Evolutionary conservation across 2,113 vertebrate species (phyloP).

Genomic region (Colaptes auratus): DNA sequence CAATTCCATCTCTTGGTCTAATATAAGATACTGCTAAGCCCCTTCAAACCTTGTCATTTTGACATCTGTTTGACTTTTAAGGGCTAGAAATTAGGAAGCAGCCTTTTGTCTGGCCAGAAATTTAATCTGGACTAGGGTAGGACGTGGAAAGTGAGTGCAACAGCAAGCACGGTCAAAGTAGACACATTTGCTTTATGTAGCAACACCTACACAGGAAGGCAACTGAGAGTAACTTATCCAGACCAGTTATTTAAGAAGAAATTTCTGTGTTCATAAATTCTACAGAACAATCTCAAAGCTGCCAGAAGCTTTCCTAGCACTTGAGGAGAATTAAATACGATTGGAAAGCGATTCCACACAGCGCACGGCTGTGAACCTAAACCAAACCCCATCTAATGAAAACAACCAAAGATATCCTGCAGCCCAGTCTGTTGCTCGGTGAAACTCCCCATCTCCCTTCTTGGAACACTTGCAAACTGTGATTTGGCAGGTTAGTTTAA

Average conservation of each 20-base stretch:
- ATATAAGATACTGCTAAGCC: neutral
- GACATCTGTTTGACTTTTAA: neutral
- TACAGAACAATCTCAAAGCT: neutral
- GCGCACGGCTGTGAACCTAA: neutral
- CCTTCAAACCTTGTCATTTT: neutral
- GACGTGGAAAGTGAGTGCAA: neutral
- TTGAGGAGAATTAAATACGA: neutral
- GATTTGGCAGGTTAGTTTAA: conserved; percentile 19
- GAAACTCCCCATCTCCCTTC: neutral
- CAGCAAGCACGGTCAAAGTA: neutral
- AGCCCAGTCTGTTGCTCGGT: neutral
- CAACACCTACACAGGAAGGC: neutral
- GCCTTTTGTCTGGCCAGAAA: neutral
- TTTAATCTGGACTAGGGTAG: neutral
- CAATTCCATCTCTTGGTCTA: neutral
- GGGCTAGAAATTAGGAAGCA: neutral
- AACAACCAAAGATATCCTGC: neutral
- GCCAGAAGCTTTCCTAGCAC: neutral
- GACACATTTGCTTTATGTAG: neutral
- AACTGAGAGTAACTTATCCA: neutral
- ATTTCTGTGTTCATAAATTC: neutral
- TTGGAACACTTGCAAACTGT: neutral
- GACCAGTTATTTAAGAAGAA: neutral
- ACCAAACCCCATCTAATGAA: neutral
- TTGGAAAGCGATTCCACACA: neutral